Evolutionary conservation across 2,888 invertebrate species (phyloP).

Genomic region (Lithophane leautieri): DNA sequence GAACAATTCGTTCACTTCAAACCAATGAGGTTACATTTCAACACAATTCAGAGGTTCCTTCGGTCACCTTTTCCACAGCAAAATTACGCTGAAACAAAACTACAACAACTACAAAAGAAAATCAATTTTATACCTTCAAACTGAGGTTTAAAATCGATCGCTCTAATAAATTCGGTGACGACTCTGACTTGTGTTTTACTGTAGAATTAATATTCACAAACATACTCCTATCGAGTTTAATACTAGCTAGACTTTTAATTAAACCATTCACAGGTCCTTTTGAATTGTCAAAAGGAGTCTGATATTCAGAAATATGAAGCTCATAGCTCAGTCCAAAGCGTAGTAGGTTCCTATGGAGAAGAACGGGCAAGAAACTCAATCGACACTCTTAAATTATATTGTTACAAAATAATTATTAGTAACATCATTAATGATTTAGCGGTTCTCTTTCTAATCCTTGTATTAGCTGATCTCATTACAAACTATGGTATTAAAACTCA

Average conservation of each 20-base stretch:
- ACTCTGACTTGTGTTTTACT: neutral
- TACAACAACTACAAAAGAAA: neutral
- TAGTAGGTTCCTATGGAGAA: neutral
- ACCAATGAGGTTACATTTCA: neutral
- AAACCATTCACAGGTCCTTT: neutral
- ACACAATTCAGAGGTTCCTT: neutral
- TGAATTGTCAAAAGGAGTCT: neutral
- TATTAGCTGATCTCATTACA: conserved; percentile 33
- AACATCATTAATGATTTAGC: neutral
- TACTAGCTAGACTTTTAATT: neutral
- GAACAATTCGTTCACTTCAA: conserved; percentile 10
- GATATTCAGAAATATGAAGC: neutral
- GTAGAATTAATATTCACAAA: neutral
- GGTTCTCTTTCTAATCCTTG: conserved; percentile 6
- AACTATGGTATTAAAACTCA: conserved; percentile 10
- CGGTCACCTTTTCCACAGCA: neutral
- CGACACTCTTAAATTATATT: neutral
- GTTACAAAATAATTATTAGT: neutral
- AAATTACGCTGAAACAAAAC: too few relatives aligned
- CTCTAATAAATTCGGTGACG: too few relatives aligned
- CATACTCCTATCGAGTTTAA: neutral
- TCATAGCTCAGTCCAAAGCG: neutral
- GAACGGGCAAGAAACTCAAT: neutral
- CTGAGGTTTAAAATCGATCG: neutral
- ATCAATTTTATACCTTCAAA: neutral